Conservation (phyloP, 2,888 invertebrate species). For the Acanthosepion pharaonis region DNA sequence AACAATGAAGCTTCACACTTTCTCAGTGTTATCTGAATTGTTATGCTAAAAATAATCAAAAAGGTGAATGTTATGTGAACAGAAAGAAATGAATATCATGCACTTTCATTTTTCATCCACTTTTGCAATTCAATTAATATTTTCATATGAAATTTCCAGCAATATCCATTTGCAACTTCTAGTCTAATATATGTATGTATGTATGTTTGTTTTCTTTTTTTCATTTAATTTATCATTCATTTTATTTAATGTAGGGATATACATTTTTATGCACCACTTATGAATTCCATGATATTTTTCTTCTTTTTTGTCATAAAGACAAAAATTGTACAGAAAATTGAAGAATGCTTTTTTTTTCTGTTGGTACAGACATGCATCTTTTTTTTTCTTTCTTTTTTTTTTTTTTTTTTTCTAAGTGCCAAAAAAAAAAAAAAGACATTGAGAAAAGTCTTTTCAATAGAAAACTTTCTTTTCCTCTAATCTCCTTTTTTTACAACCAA, state of each 20-base stretch:
- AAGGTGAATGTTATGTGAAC: neutral
- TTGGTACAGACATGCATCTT: neutral
- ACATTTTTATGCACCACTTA: neutral
- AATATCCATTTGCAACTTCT: neutral
- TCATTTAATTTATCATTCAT: neutral
- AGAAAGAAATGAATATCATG: too few relatives aligned
- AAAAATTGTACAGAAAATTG: too few relatives aligned
- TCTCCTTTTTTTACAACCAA: neutral
- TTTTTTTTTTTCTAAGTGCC: neutral
- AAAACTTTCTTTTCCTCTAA: neutral
- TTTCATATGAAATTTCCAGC: neutral
- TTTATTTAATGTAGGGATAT: neutral
- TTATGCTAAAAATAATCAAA: neutral
- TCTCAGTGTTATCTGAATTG: neutral
- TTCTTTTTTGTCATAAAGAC: neutral
- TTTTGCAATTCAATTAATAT: conserved; percentile 33
- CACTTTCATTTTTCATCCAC: neutral
- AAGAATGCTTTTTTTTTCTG: neutral
- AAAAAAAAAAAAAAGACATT: neutral
- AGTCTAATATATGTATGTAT: neutral
- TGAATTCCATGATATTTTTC: neutral
- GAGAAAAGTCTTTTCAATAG: neutral
- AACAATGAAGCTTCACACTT: neutral
- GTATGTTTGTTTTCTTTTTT: neutral
- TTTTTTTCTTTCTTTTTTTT: neutral